A percentile compares a stretch with the other conserved stretches of the same genome.
These are phyloP conservation scores for Bucorvus abyssinicus DNA, from an alignment of 2,797 vertebrate species.

Conservation along the genomic window DNA sequence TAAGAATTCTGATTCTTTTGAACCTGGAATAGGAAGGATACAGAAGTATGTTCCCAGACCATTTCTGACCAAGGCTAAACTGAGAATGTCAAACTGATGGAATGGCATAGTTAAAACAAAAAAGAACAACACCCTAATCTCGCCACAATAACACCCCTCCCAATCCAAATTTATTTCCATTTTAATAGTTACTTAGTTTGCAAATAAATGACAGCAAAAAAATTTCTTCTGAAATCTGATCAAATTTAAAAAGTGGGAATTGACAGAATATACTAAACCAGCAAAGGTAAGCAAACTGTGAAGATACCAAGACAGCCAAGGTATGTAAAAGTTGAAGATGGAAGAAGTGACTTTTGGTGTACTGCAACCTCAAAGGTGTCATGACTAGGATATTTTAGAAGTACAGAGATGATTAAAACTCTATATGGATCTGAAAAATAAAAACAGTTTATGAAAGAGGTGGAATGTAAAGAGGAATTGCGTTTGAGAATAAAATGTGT, in stretches of 20 bases:
- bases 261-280: not conserved
- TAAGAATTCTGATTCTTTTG: not conserved
- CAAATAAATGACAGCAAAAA: not conserved
- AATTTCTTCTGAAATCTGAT: not conserved
- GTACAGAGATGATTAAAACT: not conserved
- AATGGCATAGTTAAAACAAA: not conserved
- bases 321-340: not conserved
- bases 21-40: not conserved
- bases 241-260: not conserved
- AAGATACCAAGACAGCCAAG: not conserved
- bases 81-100: not conserved
- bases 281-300: not conserved
- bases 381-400: not conserved
- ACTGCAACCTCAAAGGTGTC: not conserved
- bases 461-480: not conserved
- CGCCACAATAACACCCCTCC: fast-evolving
- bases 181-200: not conserved
- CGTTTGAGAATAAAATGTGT: not conserved
- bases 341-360: not conserved
- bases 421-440: not conserved
- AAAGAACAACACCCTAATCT: fast-evolving
- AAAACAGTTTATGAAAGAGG: not conserved
- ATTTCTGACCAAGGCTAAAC: not conserved
- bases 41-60: fast-evolving
- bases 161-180: not conserved